Conservation (phyloP, 2,797 vertebrate genomes). For the Neosilurus hyrtlii region DNA sequence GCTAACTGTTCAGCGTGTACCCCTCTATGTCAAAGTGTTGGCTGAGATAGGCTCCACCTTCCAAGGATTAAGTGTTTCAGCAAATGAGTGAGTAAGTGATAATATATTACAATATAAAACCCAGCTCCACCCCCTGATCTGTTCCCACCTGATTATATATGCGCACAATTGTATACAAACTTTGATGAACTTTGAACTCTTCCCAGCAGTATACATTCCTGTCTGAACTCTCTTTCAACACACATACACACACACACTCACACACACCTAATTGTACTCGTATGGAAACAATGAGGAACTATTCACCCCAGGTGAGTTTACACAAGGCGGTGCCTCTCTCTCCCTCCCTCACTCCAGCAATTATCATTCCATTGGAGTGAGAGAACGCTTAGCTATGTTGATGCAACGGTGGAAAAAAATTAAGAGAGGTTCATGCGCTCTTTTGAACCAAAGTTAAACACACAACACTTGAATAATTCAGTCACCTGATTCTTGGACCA, state of each 20-base stretch:
- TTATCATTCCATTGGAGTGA: conserved; percentile 77
- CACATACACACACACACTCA: neutral
- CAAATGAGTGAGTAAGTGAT: neutral
- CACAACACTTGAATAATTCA: conserved; percentile 7
- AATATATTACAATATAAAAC: neutral
- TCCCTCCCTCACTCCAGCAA: conserved; percentile 67
- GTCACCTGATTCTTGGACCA: neutral
- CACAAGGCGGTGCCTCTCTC: conserved; percentile 75
- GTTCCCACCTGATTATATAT: neutral
- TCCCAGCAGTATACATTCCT: neutral
- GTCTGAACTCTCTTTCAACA: conserved; percentile 12
- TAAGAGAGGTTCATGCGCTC: neutral
- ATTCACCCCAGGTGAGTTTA: conserved; percentile 77
- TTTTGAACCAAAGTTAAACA: conserved; percentile 32
- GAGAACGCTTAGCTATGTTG: conserved; percentile 64
- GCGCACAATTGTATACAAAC: neutral
- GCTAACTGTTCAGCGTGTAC: too few species aligned
- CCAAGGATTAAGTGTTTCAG: neutral
- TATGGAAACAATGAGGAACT: conserved; percentile 71
- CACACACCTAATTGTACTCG: conserved; percentile 37
- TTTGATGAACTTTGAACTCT: too few species aligned
- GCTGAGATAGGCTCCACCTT: too few species aligned
- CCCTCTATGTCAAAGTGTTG: too few species aligned
- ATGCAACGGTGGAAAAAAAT: conserved; percentile 61
- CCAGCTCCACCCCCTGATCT: neutral